These are phyloP conservation scores for Macrophya annulata DNA, from an alignment of 2,888 invertebrate species.

Conservation along the genomic window DNA sequence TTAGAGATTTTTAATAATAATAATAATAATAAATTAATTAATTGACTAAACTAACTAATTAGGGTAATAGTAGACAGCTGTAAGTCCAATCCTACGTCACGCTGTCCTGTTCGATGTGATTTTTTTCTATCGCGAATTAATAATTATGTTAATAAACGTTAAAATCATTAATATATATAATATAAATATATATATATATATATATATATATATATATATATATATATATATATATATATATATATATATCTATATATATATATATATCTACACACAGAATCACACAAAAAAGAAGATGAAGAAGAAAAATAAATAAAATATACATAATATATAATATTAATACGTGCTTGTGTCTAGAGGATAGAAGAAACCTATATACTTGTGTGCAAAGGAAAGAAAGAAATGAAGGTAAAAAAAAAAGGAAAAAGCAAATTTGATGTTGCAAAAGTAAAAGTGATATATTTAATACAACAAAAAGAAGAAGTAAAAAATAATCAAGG, in stretches of 20 bases:
- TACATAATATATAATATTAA: slow-evolving; percentile 54
- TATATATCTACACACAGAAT: slow-evolving; percentile 9
- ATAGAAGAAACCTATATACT: slow-evolving; percentile 61
- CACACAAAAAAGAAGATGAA: not conserved
- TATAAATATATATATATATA: slow-evolving; percentile 59
- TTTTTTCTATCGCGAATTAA: slow-evolving; percentile 70
- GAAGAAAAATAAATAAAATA: slow-evolving; percentile 3
- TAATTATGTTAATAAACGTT: slow-evolving; percentile 67
- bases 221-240: slow-evolving; percentile 8
- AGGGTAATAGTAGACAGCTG: slow-evolving; percentile 20
- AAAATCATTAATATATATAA: slow-evolving; percentile 59
- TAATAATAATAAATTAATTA: slow-evolving; percentile 1
- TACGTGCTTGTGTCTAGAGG: slow-evolving; percentile 68
- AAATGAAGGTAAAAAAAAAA: slow-evolving; percentile 23
- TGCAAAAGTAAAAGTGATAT: slow-evolving; percentile 56
- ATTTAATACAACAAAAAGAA: slow-evolving; percentile 60
- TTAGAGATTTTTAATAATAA: slow-evolving; percentile 42
- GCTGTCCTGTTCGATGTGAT: slow-evolving; percentile 71
- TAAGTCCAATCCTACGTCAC: slow-evolving; percentile 59
- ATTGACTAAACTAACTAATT: slow-evolving; percentile 20
- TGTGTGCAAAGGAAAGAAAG: slow-evolving; percentile 57
- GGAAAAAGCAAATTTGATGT: slow-evolving; percentile 24
- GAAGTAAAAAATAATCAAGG: slow-evolving; percentile 56
- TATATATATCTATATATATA: slow-evolving; percentile 1
- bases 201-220: slow-evolving; percentile 44